A percentile compares a stretch with the other conserved stretches of the same genome.
These are phyloP conservation scores for Acestrorhynchus altus DNA, from an alignment of 2,797 vertebrate species.

Conservation along the genomic window DNA sequence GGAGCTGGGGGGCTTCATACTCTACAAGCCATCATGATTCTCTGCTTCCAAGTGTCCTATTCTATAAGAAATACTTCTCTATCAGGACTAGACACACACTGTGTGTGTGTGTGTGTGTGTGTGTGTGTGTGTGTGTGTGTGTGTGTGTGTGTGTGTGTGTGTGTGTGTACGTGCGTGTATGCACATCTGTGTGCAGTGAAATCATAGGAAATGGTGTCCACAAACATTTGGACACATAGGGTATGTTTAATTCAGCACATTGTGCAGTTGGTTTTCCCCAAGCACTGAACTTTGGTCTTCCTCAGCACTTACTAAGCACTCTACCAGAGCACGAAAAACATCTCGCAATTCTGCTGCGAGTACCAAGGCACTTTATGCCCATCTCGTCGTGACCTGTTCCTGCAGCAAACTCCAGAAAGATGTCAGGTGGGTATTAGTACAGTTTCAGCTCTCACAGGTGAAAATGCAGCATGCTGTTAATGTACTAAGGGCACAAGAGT, in stretches of 20 bases:
- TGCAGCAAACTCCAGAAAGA: background rate
- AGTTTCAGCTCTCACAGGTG: background rate
- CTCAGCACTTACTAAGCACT: conserved; percentile 13
- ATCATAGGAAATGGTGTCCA: no score
- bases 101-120: no score
- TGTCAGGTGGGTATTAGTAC: background rate
- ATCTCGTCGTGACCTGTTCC: background rate
- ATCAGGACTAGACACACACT: no score
- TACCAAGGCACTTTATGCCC: background rate
- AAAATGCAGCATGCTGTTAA: background rate
- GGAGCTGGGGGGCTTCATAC: no score
- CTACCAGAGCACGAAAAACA: conserved; percentile 1
- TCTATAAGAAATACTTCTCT: no score
- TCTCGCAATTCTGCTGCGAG: background rate
- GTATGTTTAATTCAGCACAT: background rate
- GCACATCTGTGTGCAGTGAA: no score
- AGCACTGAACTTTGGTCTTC: conserved; percentile 13
- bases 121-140: no score
- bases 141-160: no score
- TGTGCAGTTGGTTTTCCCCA: background rate
- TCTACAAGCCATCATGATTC: no score
- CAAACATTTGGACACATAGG: no score
- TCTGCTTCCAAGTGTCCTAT: no score
- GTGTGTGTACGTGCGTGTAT: no score
- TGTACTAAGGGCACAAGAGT: background rate